Conservation (phyloP, 2,888 invertebrate genomes). For the Agelastica alni region DNA sequence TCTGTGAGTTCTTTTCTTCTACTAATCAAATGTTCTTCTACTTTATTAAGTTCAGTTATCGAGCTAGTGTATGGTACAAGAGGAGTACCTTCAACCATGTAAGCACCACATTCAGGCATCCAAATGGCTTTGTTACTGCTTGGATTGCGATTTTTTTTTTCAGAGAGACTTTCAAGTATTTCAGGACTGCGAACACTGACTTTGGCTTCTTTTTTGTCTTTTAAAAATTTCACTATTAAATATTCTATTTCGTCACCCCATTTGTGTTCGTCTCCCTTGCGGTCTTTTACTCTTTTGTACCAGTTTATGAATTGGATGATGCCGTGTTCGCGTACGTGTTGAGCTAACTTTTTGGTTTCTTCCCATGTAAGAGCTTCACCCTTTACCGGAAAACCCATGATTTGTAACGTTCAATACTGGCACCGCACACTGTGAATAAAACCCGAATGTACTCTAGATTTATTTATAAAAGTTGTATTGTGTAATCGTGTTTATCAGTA, state of each 20-base stretch:
- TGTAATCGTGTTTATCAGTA: too few relatives aligned
- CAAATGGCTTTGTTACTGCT: slow-evolving; percentile 83
- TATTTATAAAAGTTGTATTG: too few relatives aligned
- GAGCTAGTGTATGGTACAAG: slow-evolving; percentile 94
- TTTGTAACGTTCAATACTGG: too few relatives aligned
- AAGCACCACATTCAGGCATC: slow-evolving; percentile 98
- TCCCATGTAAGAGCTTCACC: slow-evolving; percentile 95
- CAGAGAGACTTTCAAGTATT: slow-evolving; percentile 77
- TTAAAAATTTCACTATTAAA: slow-evolving; percentile 92
- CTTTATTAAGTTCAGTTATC: slow-evolving; percentile 96
- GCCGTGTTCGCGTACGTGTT: slow-evolving; percentile 93
- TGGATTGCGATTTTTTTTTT: slow-evolving; percentile 79
- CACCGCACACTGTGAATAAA: too few relatives aligned
- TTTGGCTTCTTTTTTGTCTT: slow-evolving; percentile 78
- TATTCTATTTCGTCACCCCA: slow-evolving; percentile 99
- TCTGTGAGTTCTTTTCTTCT: slow-evolving; percentile 83
- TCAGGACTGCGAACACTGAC: slow-evolving; percentile 86
- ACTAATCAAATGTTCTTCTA: slow-evolving; percentile 96
- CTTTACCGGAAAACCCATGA: slow-evolving; percentile 93
- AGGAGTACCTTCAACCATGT: slow-evolving; percentile 99
- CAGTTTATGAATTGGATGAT: slow-evolving; percentile 94
- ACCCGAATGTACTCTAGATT: too few relatives aligned
- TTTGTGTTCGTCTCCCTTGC: slow-evolving; percentile 90
- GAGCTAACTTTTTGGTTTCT: slow-evolving; percentile 87
- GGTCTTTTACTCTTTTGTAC: slow-evolving; percentile 83